A percentile compares a stretch with the other conserved stretches of the same genome.
Evolutionary conservation across 2,113 vertebrate genomes (phyloP).

Genomic region (Corythoichthys intestinalis): DNA sequence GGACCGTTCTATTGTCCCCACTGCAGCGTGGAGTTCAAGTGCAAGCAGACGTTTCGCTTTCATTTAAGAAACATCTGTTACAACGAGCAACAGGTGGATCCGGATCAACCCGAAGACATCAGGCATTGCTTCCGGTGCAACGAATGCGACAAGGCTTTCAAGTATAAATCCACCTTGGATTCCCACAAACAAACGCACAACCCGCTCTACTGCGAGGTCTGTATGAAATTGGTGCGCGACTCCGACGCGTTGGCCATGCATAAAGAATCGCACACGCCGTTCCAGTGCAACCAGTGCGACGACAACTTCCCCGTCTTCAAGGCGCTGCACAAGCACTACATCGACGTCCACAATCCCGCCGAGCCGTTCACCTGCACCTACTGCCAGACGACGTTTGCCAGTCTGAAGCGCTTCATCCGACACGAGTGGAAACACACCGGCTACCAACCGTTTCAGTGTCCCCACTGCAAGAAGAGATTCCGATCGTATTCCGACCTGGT

Average conservation of each 20-base stretch:
- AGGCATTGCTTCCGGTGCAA: conserved; percentile 59
- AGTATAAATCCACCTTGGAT: conserved; percentile 60
- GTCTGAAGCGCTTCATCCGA: conserved; percentile 63
- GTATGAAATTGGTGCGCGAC: conserved; percentile 65
- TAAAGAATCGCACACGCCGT: conserved; percentile 64
- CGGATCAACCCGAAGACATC: conserved; percentile 46
- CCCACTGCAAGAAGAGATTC: conserved; percentile 59
- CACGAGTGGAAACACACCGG: conserved; percentile 68
- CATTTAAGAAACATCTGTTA: conserved; percentile 68
- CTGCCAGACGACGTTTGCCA: conserved; percentile 53
- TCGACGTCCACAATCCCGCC: conserved; percentile 57
- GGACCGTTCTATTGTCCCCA: conserved; percentile 65
- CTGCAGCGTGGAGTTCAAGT: conserved; percentile 66
- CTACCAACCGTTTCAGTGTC: conserved; percentile 64
- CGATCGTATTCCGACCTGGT: conserved; percentile 57
- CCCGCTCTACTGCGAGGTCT: conserved; percentile 67
- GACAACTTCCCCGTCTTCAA: conserved; percentile 65
- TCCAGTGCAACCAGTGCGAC: conserved; percentile 66
- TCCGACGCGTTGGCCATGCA: conserved; percentile 56
- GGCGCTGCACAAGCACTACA: conserved; percentile 65
- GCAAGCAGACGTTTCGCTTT: conserved; percentile 61
- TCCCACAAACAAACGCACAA: conserved; percentile 69
- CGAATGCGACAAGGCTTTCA: conserved; percentile 63
- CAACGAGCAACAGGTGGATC: conserved; percentile 64
- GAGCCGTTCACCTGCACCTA: conserved; percentile 61